These are phyloP conservation scores for Salvelinus fontinalis DNA, from an alignment of 2,113 vertebrate genomes.

Conservation along the genomic window DNA sequence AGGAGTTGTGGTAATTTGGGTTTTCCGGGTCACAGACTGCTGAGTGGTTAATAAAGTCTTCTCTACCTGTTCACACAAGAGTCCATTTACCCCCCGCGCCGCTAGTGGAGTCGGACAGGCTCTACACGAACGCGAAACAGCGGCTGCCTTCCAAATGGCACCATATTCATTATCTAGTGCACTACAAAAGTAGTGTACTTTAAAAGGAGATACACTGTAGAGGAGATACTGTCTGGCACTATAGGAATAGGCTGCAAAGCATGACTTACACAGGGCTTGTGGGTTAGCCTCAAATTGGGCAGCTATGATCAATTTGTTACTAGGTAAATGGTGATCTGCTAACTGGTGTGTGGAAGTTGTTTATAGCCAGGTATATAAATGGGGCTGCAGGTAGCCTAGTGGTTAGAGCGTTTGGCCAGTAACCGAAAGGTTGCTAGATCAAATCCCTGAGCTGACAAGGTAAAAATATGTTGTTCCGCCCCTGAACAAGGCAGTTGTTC, in stretches of 20 bases:
- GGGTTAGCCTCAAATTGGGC: slow-evolving; percentile 10
- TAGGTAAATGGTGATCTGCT: slow-evolving; percentile 5
- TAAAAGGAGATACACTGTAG: no score
- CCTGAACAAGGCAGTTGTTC: no score
- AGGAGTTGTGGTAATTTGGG: slow-evolving; percentile 72
- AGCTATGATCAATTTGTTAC: slow-evolving; percentile 72
- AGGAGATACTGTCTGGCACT: no score
- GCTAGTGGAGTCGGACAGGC: neutral
- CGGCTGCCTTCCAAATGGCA: slow-evolving; percentile 10
- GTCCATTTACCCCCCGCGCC: slow-evolving; percentile 39
- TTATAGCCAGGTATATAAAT: slow-evolving; percentile 7
- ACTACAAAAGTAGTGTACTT: no score
- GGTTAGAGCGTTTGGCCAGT: no score
- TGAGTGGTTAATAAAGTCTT: slow-evolving; percentile 76
- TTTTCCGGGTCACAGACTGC: slow-evolving; percentile 74
- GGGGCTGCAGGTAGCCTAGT: no score
- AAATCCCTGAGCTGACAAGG: no score
- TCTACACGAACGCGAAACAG: no score
- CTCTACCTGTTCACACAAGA: slow-evolving; percentile 71
- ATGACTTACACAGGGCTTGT: no score
- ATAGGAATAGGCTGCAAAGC: slow-evolving; percentile 33
- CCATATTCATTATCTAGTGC: no score
- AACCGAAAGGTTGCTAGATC: no score
- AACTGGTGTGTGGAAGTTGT: slow-evolving; percentile 57
- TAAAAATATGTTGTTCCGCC: no score